Conservation (phyloP, 2,888 invertebrate species). For the Proisotoma minuta region DNA sequence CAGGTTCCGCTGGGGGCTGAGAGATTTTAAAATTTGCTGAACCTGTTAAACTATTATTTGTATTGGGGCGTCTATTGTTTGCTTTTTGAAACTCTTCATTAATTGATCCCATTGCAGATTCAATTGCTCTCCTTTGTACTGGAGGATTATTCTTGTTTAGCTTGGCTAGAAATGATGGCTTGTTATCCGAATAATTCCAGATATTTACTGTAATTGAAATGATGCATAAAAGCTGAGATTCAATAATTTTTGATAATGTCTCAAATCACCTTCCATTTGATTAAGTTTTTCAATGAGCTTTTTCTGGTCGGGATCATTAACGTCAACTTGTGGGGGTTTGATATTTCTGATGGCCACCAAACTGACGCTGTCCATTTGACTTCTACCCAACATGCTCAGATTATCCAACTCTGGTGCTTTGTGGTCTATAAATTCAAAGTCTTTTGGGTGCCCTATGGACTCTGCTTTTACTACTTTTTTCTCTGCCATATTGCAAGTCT, state of each 20-base stretch:
- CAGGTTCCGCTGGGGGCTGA: too few relatives aligned
- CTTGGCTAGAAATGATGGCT: conserved; percentile 27
- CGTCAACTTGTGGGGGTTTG: background rate
- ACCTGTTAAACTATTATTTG: too few relatives aligned
- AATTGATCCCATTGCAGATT: conserved; percentile 17
- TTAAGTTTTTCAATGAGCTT: conserved; percentile 7
- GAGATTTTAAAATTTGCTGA: too few relatives aligned
- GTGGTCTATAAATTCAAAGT: background rate
- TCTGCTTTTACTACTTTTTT: background rate
- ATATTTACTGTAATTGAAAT: conserved; percentile 19
- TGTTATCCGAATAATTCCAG: conserved; percentile 35
- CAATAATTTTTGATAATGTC: background rate
- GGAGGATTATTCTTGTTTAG: conserved; percentile 29
- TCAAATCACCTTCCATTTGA: background rate
- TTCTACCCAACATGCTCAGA: background rate
- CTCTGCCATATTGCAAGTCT: background rate
- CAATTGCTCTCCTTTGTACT: conserved; percentile 15
- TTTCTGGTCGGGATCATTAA: conserved; percentile 6
- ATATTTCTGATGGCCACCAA: conserved; percentile 7
- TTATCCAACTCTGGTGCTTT: background rate
- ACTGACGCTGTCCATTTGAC: conserved; percentile 8
- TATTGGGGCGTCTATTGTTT: background rate
- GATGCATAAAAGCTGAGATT: background rate
- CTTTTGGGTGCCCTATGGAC: background rate
- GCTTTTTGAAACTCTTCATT: background rate